These are phyloP conservation scores for Pseudomugil tenellus DNA, from an alignment of 2,797 vertebrate species.

Conservation along the genomic window DNA sequence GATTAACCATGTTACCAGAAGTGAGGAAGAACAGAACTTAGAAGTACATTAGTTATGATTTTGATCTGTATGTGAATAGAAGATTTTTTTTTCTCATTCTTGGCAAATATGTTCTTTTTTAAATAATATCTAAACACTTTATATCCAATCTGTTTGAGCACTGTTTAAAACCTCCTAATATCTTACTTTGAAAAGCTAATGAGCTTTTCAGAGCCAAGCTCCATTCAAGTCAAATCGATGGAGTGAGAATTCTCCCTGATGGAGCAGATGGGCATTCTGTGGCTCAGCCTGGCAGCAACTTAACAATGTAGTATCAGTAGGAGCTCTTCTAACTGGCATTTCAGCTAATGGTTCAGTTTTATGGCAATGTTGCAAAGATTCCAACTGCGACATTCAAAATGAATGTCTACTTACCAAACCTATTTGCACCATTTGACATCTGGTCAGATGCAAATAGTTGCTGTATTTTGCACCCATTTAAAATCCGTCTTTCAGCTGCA, in stretches of 20 bases:
- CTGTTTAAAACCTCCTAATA: constrained; percentile 47
- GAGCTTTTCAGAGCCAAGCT: constrained; percentile 66
- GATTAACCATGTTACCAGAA: neutral
- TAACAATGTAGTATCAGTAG: constrained; percentile 72
- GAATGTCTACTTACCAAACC: constrained; percentile 56
- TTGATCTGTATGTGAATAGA: neutral
- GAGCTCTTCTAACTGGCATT: constrained; percentile 64
- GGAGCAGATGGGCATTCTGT: constrained; percentile 81
- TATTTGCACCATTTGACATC: constrained; percentile 71
- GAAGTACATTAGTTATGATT: neutral
- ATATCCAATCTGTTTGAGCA: constrained; percentile 58
- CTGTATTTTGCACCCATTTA: constrained; percentile 36
- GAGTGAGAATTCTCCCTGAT: constrained; percentile 71
- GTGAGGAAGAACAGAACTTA: neutral
- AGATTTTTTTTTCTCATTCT: neutral
- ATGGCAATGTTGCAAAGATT: constrained; percentile 53
- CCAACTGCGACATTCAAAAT: constrained; percentile 57
- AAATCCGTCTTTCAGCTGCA: constrained; percentile 55
- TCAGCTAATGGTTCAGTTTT: constrained; percentile 58
- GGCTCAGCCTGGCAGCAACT: constrained; percentile 78
- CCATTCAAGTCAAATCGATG: constrained; percentile 73
- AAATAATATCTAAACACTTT: constrained; percentile 29
- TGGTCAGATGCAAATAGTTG: constrained; percentile 58
- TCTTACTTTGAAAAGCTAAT: constrained; percentile 70
- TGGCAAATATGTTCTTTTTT: neutral